Conservation (phyloP, 2,797 vertebrate genomes). For the Notamacropus eugenii region DNA sequence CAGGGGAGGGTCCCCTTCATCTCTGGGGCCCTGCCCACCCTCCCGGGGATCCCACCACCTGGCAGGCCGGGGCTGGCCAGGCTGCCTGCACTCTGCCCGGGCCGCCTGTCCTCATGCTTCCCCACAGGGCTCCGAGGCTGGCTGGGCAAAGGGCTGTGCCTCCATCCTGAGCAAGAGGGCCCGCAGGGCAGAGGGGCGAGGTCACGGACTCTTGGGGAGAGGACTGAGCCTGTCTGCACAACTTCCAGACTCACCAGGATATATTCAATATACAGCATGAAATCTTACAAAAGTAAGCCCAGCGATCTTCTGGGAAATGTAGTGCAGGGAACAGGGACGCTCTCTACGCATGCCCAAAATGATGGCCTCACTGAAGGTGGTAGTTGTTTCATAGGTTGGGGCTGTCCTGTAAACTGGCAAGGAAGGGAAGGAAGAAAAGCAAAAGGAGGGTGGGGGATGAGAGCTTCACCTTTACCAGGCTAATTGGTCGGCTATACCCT, state of each 20-base stretch:
- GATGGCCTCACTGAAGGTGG: no score
- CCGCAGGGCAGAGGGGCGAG: neutral
- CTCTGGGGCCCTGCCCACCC: neutral
- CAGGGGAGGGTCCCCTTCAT: neutral
- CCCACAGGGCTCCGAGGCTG: neutral
- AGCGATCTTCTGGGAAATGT: neutral
- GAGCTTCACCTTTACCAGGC: no score
- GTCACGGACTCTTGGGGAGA: neutral
- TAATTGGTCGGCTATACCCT: no score
- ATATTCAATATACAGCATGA: accelerated
- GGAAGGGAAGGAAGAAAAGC: no score
- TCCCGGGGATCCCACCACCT: neutral
- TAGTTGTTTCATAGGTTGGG: no score
- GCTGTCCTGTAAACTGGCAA: no score
- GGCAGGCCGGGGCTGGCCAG: no score
- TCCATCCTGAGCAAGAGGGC: neutral
- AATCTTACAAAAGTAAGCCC: neutral
- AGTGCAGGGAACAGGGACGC: neutral
- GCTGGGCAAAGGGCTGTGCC: no score
- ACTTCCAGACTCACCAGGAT: neutral
- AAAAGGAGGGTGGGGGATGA: no score
- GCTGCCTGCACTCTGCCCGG: neutral
- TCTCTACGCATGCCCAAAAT: neutral
- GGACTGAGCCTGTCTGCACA: no score
- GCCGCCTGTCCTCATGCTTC: no score